These are phyloP conservation scores for Lottia scabra DNA, from an alignment of 2,888 invertebrate species.

Conservation along the genomic window DNA sequence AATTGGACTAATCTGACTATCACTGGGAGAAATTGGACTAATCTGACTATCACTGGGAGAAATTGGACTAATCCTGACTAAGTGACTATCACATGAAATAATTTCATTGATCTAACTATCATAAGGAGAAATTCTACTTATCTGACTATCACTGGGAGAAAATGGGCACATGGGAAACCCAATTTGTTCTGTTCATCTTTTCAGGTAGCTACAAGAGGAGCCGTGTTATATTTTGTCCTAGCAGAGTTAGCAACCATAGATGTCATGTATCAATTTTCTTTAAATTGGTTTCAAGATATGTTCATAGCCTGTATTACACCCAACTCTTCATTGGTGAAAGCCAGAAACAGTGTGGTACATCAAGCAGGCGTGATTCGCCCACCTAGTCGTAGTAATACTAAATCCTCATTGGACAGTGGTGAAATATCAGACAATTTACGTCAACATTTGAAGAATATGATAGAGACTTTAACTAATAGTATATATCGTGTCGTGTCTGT, in stretches of 20 bases:
- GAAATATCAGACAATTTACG: slow-evolving; percentile 36
- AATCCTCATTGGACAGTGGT: slow-evolving; percentile 28
- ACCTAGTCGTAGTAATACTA: slow-evolving; percentile 14
- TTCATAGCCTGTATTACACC: slow-evolving; percentile 61
- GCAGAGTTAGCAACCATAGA: slow-evolving; percentile 66
- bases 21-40: too few species aligned
- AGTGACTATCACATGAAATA: too few species aligned
- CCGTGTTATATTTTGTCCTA: slow-evolving; percentile 67
- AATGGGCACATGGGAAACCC: too few species aligned
- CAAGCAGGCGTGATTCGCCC: slow-evolving; percentile 20
- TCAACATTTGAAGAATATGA: slow-evolving; percentile 58
- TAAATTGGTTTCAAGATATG: slow-evolving; percentile 67
- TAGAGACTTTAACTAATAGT: slow-evolving; percentile 58
- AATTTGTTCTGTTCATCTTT: background rate
- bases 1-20: too few species aligned
- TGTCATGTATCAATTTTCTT: slow-evolving; percentile 69
- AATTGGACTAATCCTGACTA: too few species aligned
- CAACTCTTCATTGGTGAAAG: background rate
- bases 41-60: too few species aligned
- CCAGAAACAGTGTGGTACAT: background rate
- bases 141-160: too few species aligned
- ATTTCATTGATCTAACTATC: too few species aligned
- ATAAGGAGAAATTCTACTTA: too few species aligned
- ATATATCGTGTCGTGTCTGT: slow-evolving; percentile 66
- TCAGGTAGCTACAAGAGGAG: slow-evolving; percentile 68